Conservation (phyloP, 2,113 vertebrate species). For the Amphiprion percula region DNA sequence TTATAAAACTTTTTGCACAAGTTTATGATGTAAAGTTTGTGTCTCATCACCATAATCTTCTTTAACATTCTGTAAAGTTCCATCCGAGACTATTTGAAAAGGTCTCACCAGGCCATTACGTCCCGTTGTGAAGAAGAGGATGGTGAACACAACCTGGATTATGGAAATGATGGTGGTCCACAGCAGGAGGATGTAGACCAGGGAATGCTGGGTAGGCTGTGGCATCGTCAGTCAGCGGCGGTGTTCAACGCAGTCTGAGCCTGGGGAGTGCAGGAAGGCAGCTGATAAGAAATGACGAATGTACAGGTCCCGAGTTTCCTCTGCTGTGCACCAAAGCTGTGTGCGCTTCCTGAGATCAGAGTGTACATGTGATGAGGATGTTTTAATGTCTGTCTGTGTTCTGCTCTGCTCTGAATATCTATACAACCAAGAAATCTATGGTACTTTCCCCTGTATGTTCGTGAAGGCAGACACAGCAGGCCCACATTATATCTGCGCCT, state of each 20-base stretch:
- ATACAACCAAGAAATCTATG: slow-evolving; percentile 52
- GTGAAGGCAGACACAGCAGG: slow-evolving; percentile 22
- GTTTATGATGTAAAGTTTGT: not conserved
- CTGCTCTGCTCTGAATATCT: slow-evolving; percentile 20
- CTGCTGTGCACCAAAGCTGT: slow-evolving; percentile 53
- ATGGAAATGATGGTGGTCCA: slow-evolving; percentile 76
- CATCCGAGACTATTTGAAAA: slow-evolving; percentile 3
- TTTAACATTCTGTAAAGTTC: not conserved
- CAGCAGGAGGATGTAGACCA: slow-evolving; percentile 67
- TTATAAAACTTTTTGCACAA: not conserved
- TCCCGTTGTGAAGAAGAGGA: slow-evolving; percentile 63
- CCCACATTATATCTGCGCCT: slow-evolving; percentile 23
- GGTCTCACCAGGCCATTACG: slow-evolving; percentile 62
- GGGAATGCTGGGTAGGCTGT: slow-evolving; percentile 40
- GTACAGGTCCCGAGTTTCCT: slow-evolving; percentile 66
- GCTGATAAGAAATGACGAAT: slow-evolving; percentile 37
- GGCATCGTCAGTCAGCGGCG: slow-evolving; percentile 54
- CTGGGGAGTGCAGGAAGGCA: slow-evolving; percentile 51
- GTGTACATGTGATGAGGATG: slow-evolving; percentile 51
- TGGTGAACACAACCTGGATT: slow-evolving; percentile 51
- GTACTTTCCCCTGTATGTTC: slow-evolving; percentile 75
- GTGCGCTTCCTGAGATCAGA: slow-evolving; percentile 72
- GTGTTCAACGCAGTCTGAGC: slow-evolving; percentile 33
- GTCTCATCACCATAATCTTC: not conserved
- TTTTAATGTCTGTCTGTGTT: slow-evolving; percentile 36